Conservation (phyloP, 1,140 invertebrate species). For the Lucilia sericata region DNA sequence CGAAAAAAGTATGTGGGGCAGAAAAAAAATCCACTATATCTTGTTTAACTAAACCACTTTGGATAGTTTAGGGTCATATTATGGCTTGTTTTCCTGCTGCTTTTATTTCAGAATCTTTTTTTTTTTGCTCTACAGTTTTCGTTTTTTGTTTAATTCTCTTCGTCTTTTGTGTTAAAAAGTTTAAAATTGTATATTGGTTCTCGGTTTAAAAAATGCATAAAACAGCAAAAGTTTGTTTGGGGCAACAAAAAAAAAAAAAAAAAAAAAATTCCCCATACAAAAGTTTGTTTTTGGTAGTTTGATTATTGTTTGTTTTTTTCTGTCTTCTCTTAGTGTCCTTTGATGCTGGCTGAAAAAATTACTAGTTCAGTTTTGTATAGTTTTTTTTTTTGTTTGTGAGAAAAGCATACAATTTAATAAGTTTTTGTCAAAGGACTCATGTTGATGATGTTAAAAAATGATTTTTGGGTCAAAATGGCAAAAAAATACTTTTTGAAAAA, state of each 20-base stretch:
- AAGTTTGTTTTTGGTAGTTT: background rate
- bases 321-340: background rate
- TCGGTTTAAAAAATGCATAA: background rate
- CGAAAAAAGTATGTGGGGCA: background rate
- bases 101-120: background rate
- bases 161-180: background rate
- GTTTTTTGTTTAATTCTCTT: background rate
- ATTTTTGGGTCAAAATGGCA: background rate
- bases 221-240: background rate
- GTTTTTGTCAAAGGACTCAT: too few species aligned
- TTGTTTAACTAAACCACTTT: constrained; percentile 16
- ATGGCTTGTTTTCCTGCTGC: background rate
- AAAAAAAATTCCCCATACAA: background rate
- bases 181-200: constrained; percentile 24
- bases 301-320: background rate
- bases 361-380: background rate
- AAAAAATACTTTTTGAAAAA: background rate
- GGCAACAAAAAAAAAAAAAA: background rate
- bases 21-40: background rate
- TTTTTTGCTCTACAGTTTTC: background rate
- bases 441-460: background rate
- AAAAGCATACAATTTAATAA: too few species aligned
- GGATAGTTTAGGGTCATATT: constrained; percentile 29
- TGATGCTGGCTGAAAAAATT: background rate
- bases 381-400: too few species aligned